Conservation (phyloP, 2,797 vertebrate genomes). For the Melanogrammus aeglefinus region DNA sequence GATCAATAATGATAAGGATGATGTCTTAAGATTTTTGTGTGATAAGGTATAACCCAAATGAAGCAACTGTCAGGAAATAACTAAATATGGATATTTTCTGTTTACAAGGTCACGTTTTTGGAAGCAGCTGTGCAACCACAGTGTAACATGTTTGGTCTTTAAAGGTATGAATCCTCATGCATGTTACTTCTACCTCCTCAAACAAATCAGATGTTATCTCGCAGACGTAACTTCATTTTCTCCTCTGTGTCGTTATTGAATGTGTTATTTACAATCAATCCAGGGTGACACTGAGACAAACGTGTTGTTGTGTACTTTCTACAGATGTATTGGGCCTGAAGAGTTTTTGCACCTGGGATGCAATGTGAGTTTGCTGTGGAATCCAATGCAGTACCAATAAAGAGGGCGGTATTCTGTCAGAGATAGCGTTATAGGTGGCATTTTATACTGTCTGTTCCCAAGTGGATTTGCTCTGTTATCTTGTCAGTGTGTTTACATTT, state of each 20-base stretch:
- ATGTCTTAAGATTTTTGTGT: background rate
- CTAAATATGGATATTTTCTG: constrained; percentile 13
- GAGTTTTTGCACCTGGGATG: background rate
- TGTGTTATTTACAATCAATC: background rate
- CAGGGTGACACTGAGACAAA: background rate
- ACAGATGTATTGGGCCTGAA: background rate
- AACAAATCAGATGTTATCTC: background rate
- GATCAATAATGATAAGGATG: background rate
- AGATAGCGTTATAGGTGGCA: background rate
- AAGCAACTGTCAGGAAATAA: background rate
- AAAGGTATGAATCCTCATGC: constrained; percentile 22
- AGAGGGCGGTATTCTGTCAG: background rate
- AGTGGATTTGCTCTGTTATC: background rate
- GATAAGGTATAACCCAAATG: background rate
- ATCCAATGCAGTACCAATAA: background rate
- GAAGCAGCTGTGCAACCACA: constrained; percentile 36
- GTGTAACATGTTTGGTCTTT: constrained; percentile 41
- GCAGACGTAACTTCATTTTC: background rate
- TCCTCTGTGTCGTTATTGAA: background rate
- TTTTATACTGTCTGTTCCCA: background rate
- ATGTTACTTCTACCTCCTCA: background rate
- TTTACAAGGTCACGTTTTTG: constrained; percentile 50
- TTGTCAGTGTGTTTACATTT: background rate
- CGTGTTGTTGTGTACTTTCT: background rate
- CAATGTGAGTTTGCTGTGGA: background rate